These are phyloP conservation scores for Punctoribates punctum DNA, from an alignment of 2,888 invertebrate species.

Conservation along the genomic window DNA sequence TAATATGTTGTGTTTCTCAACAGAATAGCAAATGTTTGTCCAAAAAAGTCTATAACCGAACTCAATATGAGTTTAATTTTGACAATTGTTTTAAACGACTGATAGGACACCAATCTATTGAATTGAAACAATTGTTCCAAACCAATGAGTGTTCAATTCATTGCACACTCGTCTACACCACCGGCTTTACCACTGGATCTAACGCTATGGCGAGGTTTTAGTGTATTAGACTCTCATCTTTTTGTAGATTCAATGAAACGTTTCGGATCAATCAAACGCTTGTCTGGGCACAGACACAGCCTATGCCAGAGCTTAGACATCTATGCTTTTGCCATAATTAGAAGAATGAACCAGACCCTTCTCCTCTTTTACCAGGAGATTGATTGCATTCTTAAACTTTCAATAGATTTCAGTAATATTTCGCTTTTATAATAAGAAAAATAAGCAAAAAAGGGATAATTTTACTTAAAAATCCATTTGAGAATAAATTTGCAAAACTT, in stretches of 20 bases:
- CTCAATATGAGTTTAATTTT: conserved; percentile 28
- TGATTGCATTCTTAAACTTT: conserved; percentile 18
- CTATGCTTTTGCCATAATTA: conserved; percentile 33
- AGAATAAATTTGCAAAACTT: conserved; percentile 29
- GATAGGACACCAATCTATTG: conserved; percentile 21
- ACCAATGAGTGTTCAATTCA: conserved; percentile 35
- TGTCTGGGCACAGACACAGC: conserved; percentile 35
- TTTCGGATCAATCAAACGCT: conserved; percentile 37
- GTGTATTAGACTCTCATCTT: conserved; percentile 31
- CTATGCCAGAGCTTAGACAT: conserved; percentile 1
- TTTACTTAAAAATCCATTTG: conserved; percentile 27
- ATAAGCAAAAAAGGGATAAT: conserved; percentile 20
- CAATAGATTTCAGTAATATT: neutral
- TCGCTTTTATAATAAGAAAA: conserved; percentile 9
- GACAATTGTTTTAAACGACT: conserved; percentile 34
- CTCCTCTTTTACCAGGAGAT: neutral
- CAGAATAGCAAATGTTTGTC: no score
- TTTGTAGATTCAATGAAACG: conserved; percentile 39
- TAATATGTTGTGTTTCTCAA: neutral
- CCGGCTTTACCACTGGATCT: neutral
- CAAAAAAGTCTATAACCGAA: neutral
- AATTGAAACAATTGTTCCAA: conserved; percentile 35
- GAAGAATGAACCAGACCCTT: conserved; percentile 1
- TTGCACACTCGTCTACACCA: conserved; percentile 19
- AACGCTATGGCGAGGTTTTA: neutral